Conservation (phyloP, 2,888 invertebrate genomes). For the Oegoconia quadripuncta region DNA sequence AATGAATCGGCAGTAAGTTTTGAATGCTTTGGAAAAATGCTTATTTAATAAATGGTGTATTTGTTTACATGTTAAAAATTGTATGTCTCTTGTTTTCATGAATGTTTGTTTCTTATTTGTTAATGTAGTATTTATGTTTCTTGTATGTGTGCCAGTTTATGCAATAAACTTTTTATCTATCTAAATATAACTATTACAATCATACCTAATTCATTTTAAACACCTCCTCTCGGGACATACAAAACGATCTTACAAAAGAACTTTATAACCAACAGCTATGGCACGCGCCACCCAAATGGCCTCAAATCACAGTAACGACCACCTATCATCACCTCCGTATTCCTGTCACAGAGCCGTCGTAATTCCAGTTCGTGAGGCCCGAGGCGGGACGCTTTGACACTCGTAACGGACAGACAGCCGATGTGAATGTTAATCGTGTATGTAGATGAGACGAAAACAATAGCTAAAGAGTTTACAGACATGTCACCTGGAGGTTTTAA, state of each 20-base stretch:
- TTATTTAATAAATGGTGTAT: too few relatives aligned
- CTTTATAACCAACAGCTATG: background rate
- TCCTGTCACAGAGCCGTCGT: slow-evolving; percentile 4
- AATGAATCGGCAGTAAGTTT: too few relatives aligned
- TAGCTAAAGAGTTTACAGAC: background rate
- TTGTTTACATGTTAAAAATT: too few relatives aligned
- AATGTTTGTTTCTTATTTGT: too few relatives aligned
- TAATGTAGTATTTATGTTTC: too few relatives aligned
- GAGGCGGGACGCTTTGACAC: slow-evolving; percentile 28
- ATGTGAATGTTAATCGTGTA: slow-evolving; percentile 38
- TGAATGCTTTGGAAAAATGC: too few relatives aligned
- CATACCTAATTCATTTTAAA: too few relatives aligned
- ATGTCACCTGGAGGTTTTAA: background rate
- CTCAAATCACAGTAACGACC: slow-evolving; percentile 6
- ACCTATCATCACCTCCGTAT: slow-evolving; percentile 1
- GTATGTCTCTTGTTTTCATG: too few relatives aligned
- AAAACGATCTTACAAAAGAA: background rate
- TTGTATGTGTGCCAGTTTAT: too few relatives aligned
- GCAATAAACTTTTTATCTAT: too few relatives aligned
- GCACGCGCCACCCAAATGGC: slow-evolving; percentile 5
- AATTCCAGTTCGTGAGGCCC: slow-evolving; percentile 6
- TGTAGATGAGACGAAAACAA: background rate
- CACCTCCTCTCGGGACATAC: too few relatives aligned
- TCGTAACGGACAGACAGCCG: slow-evolving; percentile 33
- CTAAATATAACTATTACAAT: too few relatives aligned